Evolutionary conservation across 2,113 vertebrate species (phyloP).

Genomic region (Anoplopoma fimbria): DNA sequence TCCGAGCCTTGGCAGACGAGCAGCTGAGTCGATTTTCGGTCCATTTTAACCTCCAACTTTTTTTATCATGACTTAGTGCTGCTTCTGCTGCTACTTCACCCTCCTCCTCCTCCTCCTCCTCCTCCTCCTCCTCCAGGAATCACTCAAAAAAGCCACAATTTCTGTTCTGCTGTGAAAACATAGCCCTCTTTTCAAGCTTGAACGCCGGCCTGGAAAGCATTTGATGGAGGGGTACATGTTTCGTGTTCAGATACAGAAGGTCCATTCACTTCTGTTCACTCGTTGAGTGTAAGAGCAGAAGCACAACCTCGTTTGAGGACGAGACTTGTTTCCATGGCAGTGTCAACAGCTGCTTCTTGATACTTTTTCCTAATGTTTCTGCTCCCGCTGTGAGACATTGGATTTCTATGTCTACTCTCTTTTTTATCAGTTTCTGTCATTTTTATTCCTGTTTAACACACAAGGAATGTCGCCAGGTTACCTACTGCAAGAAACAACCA

Average conservation of each 20-base stretch:
- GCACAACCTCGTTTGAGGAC: constrained; percentile 1
- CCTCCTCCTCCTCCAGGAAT: constrained; percentile 44
- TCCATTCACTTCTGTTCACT: constrained; percentile 37
- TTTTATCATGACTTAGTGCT: constrained; percentile 53
- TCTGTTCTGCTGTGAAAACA: constrained; percentile 57
- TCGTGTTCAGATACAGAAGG: constrained; percentile 45
- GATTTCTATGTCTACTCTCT: not conserved
- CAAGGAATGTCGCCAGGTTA: no score
- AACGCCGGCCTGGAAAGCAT: constrained; percentile 40
- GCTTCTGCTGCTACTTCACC: constrained; percentile 14
- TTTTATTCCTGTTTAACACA: no score
- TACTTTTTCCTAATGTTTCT: not conserved
- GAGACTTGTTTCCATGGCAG: constrained; percentile 16
- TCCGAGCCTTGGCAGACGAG: constrained; percentile 34
- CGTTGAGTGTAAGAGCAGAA: constrained; percentile 31
- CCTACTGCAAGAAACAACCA: no score
- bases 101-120: constrained; percentile 27
- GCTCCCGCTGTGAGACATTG: not conserved
- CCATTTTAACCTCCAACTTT: constrained; percentile 35
- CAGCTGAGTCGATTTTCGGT: constrained; percentile 36
- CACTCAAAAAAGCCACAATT: constrained; percentile 27
- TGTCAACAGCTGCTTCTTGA: constrained; percentile 12
- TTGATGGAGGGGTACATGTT: constrained; percentile 39
- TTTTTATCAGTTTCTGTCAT: not conserved
- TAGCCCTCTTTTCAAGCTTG: constrained; percentile 26